Conservation (phyloP, 1,140 invertebrate genomes). For the Leptestheria dahalacensis region DNA sequence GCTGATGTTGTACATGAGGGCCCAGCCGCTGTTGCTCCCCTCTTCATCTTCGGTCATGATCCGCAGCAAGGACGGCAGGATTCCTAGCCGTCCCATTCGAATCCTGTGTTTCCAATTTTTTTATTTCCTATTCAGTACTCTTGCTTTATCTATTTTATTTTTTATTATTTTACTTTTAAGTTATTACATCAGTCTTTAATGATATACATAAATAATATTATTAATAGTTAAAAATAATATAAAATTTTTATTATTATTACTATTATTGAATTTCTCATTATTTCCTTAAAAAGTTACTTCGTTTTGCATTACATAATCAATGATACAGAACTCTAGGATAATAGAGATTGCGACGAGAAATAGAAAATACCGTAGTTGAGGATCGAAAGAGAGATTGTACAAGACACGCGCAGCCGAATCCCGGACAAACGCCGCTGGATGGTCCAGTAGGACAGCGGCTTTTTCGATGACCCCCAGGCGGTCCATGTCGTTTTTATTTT, state of each 20-base stretch:
- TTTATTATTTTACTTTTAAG: too few species aligned
- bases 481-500: conserved; percentile 87
- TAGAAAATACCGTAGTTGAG: conserved; percentile 22
- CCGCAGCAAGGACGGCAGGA: conserved; percentile 11
- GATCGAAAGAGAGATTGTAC: conserved; percentile 95
- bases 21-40: conserved; percentile 2
- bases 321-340: too few species aligned
- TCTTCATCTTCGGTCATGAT: conserved; percentile 5
- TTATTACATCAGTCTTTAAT: neutral
- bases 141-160: too few species aligned
- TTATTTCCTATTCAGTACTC: too few species aligned
- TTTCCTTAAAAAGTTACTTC: neutral
- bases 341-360: too few species aligned
- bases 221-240: too few species aligned
- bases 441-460: conserved; percentile 32
- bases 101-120: neutral
- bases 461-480: conserved; percentile 35
- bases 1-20: conserved; percentile 78
- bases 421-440: conserved; percentile 58
- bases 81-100: conserved; percentile 8
- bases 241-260: too few species aligned
- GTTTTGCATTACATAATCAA: too few species aligned
- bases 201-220: neutral
- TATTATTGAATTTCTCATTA: too few species aligned
- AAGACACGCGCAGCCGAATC: conserved; percentile 43